A percentile compares a stretch with the other conserved stretches of the same genome.
Evolutionary conservation across 1,140 invertebrate genomes (phyloP).

Genomic region (Eriocheir sinensis): DNA sequence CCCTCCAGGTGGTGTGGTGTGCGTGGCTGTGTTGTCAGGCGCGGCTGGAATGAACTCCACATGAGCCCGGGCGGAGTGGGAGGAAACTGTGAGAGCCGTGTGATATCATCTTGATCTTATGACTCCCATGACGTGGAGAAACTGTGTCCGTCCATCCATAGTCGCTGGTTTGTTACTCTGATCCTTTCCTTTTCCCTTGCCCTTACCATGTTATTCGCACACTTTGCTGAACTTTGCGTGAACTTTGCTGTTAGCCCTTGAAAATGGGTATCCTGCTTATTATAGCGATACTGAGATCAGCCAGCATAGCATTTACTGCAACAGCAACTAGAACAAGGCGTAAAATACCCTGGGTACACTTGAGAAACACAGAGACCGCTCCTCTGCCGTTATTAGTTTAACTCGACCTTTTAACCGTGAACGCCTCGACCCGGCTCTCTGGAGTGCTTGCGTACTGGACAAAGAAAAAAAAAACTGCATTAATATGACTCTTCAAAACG

Average conservation of each 20-base stretch:
- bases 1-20: neutral
- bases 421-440: neutral
- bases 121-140: neutral
- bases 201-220: neutral
- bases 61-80: neutral
- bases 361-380: neutral
- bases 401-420: slow-evolving; percentile 11
- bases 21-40: slow-evolving; percentile 15
- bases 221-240: neutral
- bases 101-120: neutral
- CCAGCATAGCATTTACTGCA: neutral
- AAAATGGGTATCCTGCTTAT: too few species aligned
- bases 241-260: too few species aligned
- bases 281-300: neutral
- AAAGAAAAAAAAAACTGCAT: neutral
- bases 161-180: neutral
- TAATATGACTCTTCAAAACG: neutral
- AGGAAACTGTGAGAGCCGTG: neutral
- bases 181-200: neutral
- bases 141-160: neutral
- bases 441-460: neutral
- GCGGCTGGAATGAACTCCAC: neutral
- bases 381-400: neutral
- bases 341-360: neutral
- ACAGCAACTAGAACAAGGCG: neutral